Conservation (phyloP, 1,140 invertebrate genomes). For the Drosophila carrolli region DNA sequence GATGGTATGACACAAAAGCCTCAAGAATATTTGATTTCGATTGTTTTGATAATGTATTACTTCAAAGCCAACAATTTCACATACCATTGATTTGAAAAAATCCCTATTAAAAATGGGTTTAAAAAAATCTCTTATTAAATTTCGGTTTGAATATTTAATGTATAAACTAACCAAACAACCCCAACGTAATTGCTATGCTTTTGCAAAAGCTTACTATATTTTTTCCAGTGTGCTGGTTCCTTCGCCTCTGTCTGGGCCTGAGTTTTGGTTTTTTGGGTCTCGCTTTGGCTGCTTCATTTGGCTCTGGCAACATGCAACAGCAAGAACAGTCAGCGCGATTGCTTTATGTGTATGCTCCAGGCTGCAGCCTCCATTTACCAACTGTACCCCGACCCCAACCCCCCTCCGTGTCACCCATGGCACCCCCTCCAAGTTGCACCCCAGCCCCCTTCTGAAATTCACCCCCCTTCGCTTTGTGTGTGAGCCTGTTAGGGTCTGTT, state of each 20-base stretch:
- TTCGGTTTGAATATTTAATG: too few relatives aligned
- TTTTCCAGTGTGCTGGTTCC: conserved; percentile 5
- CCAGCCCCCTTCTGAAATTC: neutral
- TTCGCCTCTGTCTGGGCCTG: conserved; percentile 24
- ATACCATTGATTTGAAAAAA: too few relatives aligned
- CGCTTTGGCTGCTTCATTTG: conserved; percentile 74
- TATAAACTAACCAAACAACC: too few relatives aligned
- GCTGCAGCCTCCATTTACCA: conserved; percentile 6
- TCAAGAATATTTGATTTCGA: too few relatives aligned
- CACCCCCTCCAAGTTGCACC: neutral
- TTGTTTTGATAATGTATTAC: too few relatives aligned
- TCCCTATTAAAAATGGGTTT: too few relatives aligned
- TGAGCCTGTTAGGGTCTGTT: conserved; percentile 76
- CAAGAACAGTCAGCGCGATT: conserved; percentile 46
- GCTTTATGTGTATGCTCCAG: conserved; percentile 41
- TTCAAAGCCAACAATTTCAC: too few relatives aligned
- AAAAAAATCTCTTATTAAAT: too few relatives aligned
- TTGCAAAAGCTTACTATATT: too few relatives aligned
- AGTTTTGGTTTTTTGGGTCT: conserved; percentile 47
- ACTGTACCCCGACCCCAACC: neutral
- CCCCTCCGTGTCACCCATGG: neutral
- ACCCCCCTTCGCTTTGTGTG: conserved; percentile 35
- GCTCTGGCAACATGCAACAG: conserved; percentile 62
- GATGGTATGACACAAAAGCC: too few relatives aligned
- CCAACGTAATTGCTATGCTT: too few relatives aligned